These are phyloP conservation scores for Pogonocherus hispidulus DNA, from an alignment of 2,888 invertebrate genomes.

Conservation along the genomic window DNA sequence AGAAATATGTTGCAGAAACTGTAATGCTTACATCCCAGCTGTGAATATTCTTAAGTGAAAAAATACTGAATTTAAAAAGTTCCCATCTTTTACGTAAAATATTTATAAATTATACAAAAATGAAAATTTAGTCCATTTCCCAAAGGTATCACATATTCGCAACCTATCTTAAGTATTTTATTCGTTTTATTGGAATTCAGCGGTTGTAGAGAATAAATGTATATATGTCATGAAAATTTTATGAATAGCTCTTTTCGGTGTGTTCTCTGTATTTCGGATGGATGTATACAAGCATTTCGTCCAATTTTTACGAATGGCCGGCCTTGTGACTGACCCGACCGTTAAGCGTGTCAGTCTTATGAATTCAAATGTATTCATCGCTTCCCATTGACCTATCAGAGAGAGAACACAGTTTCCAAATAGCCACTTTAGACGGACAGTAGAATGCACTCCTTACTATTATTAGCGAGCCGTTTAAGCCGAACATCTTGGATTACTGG, in stretches of 20 bases:
- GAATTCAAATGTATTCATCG: conserved; percentile 27
- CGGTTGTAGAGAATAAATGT: conserved; percentile 21
- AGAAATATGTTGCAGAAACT: too few relatives aligned
- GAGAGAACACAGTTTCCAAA: conserved; percentile 10
- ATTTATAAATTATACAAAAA: not conserved
- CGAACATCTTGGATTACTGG: too few relatives aligned
- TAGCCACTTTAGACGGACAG: too few relatives aligned
- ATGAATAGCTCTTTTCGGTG: conserved; percentile 14
- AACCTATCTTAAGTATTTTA: conserved; percentile 8
- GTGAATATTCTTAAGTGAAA: too few relatives aligned
- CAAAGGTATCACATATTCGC: conserved; percentile 4
- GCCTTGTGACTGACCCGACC: conserved; percentile 8
- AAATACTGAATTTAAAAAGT: not conserved
- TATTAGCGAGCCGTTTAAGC: too few relatives aligned
- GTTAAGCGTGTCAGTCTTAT: conserved; percentile 21
- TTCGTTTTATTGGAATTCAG: conserved; percentile 9
- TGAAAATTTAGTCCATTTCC: conserved; percentile 1
- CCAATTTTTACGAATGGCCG: conserved; percentile 22
- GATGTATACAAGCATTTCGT: conserved; percentile 23
- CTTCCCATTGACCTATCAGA: conserved; percentile 12
- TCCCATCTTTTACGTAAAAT: not conserved
- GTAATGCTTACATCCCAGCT: too few relatives aligned
- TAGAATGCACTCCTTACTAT: too few relatives aligned
- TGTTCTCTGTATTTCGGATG: conserved; percentile 14
- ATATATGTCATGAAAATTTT: conserved; percentile 26